Evolutionary conservation across 2,113 vertebrate species (phyloP).

Genomic region (Rhynchopsitta pachyrhyncha): DNA sequence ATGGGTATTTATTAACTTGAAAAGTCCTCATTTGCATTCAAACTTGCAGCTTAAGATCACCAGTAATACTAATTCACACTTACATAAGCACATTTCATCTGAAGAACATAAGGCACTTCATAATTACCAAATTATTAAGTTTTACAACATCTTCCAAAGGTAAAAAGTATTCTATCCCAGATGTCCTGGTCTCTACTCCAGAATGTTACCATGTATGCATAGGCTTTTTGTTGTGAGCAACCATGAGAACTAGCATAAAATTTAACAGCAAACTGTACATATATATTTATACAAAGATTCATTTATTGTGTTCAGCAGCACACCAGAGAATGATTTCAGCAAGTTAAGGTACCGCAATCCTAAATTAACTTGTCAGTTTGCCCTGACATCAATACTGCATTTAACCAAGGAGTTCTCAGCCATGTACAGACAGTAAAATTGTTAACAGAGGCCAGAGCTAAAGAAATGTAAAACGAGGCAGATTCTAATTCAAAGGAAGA

Average conservation of each 20-base stretch:
- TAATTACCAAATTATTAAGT: slow-evolving; percentile 14
- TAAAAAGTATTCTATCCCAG: neutral
- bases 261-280: neutral
- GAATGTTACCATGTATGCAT: neutral
- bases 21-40: slow-evolving; percentile 28
- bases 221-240: neutral
- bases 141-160: neutral
- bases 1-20: neutral
- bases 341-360: neutral
- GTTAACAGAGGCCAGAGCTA: neutral
- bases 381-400: neutral
- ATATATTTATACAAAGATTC: neutral
- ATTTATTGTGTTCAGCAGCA: neutral
- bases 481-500: neutral
- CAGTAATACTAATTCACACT: slow-evolving; percentile 31
- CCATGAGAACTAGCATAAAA: neutral
- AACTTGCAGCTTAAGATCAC: neutral
- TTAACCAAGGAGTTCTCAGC: neutral
- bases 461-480: neutral
- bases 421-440: neutral
- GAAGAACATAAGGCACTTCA: slow-evolving; percentile 28
- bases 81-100: slow-evolving; percentile 12
- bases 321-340: neutral
- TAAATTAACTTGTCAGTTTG: neutral
- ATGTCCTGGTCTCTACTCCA: neutral